Evolutionary conservation across 2,888 invertebrate species (phyloP).

Genomic region (Drosophila diplacantha): DNA sequence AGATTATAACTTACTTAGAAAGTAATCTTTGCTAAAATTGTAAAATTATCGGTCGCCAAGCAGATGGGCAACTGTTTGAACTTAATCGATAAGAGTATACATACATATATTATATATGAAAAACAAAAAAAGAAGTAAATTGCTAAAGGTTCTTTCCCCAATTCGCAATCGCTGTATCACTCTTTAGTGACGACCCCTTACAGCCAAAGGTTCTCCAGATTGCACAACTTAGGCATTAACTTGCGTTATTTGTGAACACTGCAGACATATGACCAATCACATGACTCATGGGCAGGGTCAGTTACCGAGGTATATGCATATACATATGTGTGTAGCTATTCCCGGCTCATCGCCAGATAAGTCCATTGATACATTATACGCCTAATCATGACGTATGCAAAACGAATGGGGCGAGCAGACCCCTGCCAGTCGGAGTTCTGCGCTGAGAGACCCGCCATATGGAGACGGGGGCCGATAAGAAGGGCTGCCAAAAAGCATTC

Average conservation of each 20-base stretch:
- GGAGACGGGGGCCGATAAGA: conserved; percentile 43
- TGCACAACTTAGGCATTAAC: conserved; percentile 9
- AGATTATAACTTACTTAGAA: not conserved
- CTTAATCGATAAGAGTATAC: not conserved
- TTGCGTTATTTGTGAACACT: conserved; percentile 3
- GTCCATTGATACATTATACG: conserved; percentile 9
- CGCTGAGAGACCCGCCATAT: conserved; percentile 19
- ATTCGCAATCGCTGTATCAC: not conserved
- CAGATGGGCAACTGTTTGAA: conserved; percentile 1
- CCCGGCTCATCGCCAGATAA: conserved; percentile 45
- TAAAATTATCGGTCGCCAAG: not conserved
- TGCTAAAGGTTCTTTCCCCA: conserved; percentile 9
- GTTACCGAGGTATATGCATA: conserved; percentile 29
- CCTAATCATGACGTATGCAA: conserved; percentile 43
- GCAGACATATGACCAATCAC: conserved; percentile 20
- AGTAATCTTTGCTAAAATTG: not conserved
- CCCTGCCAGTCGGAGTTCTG: not conserved
- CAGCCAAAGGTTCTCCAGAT: conserved; percentile 7
- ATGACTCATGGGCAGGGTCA: conserved; percentile 59
- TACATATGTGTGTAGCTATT: not conserved
- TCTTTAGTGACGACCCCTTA: not conserved
- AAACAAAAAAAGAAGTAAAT: not conserved
- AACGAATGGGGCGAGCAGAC: conserved; percentile 8
- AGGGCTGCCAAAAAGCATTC: conserved; percentile 52
- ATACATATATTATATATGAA: not conserved